phyloP scores from a whole-genome alignment of 2,888 invertebrate species.

The Caenorhabditis uteleia region DNA sequence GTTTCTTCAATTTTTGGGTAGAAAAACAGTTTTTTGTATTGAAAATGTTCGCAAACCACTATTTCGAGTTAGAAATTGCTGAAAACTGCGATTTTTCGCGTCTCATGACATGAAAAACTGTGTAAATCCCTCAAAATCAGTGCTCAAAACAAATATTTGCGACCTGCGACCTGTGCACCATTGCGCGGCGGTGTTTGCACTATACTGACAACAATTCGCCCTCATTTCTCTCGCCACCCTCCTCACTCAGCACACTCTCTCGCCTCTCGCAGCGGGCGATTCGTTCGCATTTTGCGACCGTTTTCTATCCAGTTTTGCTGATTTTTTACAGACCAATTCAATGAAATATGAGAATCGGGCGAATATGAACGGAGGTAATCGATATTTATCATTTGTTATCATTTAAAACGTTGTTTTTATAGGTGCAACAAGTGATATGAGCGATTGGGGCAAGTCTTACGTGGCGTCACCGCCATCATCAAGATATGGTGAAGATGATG shows the following conservation, averaged over 20 bases:
- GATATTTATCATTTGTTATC: not conserved
- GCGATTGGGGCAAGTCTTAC: not conserved
- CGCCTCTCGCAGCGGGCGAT: too few species aligned
- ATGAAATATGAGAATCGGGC: conserved; percentile 37
- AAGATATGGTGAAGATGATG: conserved; percentile 33
- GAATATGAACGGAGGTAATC: conserved; percentile 11
- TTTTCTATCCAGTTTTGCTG: too few species aligned
- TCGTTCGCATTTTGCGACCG: not conserved
- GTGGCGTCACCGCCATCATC: conserved; percentile 33
- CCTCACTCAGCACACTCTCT: conserved; percentile 7
- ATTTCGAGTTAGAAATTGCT: too few species aligned
- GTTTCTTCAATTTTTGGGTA: too few species aligned
- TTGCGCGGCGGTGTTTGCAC: conserved; percentile 32
- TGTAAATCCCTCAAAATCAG: too few species aligned
- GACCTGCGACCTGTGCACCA: conserved; percentile 23
- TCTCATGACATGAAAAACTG: too few species aligned
- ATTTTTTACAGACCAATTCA: conserved; percentile 29
- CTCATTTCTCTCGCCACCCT: conserved; percentile 1
- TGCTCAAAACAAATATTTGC: too few species aligned
- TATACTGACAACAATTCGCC: conserved; percentile 33
- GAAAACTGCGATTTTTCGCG: too few species aligned
- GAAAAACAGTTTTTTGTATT: too few species aligned
- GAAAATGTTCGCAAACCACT: too few species aligned
- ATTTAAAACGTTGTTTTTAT: not conserved
- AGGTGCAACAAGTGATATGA: conserved; percentile 5